A percentile compares a stretch with the other conserved stretches of the same genome.
Evolutionary conservation across 2,797 vertebrate species (phyloP).

Genomic region (Enteromius argenteus): DNA sequence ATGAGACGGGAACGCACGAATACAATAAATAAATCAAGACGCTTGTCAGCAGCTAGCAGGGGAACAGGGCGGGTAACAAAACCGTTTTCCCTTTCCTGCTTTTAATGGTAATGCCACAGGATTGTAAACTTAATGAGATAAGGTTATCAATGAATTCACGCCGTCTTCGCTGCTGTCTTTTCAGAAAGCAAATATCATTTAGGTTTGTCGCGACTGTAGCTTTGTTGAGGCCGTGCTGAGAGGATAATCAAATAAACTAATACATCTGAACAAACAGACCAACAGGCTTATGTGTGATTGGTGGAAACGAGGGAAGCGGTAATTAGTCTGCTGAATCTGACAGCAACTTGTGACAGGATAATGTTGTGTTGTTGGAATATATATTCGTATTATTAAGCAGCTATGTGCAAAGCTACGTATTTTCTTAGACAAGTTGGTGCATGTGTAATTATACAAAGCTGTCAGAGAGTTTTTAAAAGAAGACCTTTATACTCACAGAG

Average conservation of each 20-base stretch:
- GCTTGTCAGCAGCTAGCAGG: slow-evolving; percentile 58
- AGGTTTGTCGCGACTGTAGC: slow-evolving; percentile 39
- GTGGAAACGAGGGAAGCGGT: neutral
- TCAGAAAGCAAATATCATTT: slow-evolving; percentile 34
- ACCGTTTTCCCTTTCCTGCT: slow-evolving; percentile 44
- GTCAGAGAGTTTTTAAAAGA: neutral
- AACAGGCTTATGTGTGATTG: neutral
- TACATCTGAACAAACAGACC: slow-evolving; percentile 33
- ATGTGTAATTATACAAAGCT: neutral
- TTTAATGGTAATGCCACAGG: slow-evolving; percentile 55
- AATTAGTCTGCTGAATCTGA: slow-evolving; percentile 13
- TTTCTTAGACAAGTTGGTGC: neutral
- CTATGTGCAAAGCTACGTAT: neutral
- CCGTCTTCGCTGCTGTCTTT: slow-evolving; percentile 19
- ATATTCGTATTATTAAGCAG: neutral
- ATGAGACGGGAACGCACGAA: slow-evolving; percentile 79
- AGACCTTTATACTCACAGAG: neutral
- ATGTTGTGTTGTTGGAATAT: slow-evolving; percentile 1
- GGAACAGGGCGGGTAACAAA: slow-evolving; percentile 58
- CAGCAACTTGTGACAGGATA: neutral
- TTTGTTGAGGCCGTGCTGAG: slow-evolving; percentile 35
- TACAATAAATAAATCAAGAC: slow-evolving; percentile 87
- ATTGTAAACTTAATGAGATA: slow-evolving; percentile 66
- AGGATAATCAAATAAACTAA: slow-evolving; percentile 30
- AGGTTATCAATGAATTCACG: slow-evolving; percentile 61